Evolutionary conservation across 64 coral and sea anemone genomes (phyloP), one percentile per base, ranked within the genome.

Genomic region (Cladopsammia gracilis): DNA sequence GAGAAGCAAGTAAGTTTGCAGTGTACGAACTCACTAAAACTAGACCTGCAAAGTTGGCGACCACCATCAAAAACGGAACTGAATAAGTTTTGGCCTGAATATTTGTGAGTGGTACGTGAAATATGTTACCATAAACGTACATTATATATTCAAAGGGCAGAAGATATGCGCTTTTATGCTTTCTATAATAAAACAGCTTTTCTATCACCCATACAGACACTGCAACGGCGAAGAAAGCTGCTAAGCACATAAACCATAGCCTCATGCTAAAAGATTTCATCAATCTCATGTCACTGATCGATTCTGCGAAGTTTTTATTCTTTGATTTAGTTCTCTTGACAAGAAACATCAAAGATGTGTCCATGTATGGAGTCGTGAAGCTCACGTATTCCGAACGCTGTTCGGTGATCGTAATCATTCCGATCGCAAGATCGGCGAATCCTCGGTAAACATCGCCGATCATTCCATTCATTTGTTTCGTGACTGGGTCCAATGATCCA

Each of bases 51-150:
- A 94, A 94, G 76, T 93, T 94, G 3, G 86, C 89, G 4, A 93
- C 79, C 26, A 97, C 88, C 96, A 97, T 94, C 7, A 97, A 62
- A 73, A 75, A 60, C 25, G 96, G 92, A 48, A 97, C 96, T n/a
- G 92, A 78, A 14, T 78, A 87, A 2, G 96, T 91, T 53, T 76
- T 82, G 49, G 96, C 96, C 7, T 94, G 82, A 44, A 97, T 90
- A 9, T 48, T 75, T 9, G 96, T 97, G 72, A 97, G 75, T 7
- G 96, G 83, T 43, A 97, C 96, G 52, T 97, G 96, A 49, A 97
- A 97, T 16, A 94, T 94, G 51, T 97, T 97, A 3, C 96, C 96
- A 81, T 91, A 97, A 22, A 97, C 96, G 73, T 97, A 97, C 14
- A 92, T 88, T 64, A 97, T 81, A 44, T 75, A 97, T 79, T 97